Evolutionary conservation across 2,797 vertebrate genomes (phyloP).

Genomic region (Enteromius anoplus): DNA sequence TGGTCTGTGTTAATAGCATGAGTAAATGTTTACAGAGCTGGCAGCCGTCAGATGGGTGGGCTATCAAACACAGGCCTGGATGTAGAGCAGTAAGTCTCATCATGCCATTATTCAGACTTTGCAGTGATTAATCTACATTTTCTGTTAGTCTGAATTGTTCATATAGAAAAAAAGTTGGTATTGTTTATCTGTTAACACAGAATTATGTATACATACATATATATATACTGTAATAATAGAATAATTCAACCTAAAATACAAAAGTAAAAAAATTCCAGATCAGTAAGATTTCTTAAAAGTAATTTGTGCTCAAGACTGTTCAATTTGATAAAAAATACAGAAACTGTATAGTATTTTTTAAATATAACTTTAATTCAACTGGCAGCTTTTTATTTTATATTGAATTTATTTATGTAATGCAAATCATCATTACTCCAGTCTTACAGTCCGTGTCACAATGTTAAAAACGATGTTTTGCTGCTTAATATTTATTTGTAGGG

Average conservation of each 20-base stretch:
- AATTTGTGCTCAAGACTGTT: not conserved
- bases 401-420: not conserved
- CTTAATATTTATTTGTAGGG: too few relatives aligned
- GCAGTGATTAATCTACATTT: conserved; percentile 20
- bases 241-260: not conserved
- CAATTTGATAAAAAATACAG: not conserved
- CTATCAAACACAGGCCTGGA: conserved; percentile 34
- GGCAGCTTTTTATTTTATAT: not conserved
- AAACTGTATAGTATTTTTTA: not conserved
- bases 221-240: not conserved
- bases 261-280: not conserved
- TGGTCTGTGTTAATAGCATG: conserved; percentile 52
- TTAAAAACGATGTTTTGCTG: too few relatives aligned
- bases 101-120: conserved; percentile 1
- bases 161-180: not conserved
- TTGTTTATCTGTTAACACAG: not conserved
- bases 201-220: too few relatives aligned
- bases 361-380: not conserved
- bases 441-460: not conserved
- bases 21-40: conserved; percentile 58
- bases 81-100: not conserved
- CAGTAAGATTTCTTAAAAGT: not conserved
- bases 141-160: not conserved
- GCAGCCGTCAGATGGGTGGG: conserved; percentile 21
- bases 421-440: not conserved